These are phyloP conservation scores for Spinus olivaceus DNA, from an alignment of 2,797 vertebrate species.

Conservation along the genomic window DNA sequence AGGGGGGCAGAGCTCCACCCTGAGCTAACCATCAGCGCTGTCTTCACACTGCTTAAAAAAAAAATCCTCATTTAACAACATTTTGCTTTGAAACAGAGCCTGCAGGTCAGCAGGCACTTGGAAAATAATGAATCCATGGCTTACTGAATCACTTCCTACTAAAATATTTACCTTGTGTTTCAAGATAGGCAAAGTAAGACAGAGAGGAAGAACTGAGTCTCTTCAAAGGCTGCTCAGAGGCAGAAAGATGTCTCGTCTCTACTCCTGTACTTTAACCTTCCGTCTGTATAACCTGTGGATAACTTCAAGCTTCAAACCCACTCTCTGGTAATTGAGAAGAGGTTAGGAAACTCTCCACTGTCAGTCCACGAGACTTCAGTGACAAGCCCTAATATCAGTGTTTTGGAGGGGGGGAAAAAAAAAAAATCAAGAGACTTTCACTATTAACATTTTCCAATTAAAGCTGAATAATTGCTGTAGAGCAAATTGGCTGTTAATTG, in stretches of 20 bases:
- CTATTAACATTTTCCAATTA: background rate
- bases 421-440: background rate
- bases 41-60: background rate
- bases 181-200: slow-evolving; percentile 30
- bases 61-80: background rate
- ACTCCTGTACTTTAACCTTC: slow-evolving; percentile 31
- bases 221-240: slow-evolving; percentile 36
- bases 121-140: background rate
- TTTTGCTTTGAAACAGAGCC: background rate
- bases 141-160: background rate
- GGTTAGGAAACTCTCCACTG: slow-evolving; percentile 7
- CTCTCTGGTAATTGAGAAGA: slow-evolving; percentile 38
- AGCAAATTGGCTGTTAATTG: background rate
- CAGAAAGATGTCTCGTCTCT: slow-evolving; percentile 3
- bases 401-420: background rate
- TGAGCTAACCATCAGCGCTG: background rate
- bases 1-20: background rate
- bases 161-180: slow-evolving; percentile 46
- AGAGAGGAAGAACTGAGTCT: slow-evolving; percentile 12
- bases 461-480: background rate
- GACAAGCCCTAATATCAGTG: background rate
- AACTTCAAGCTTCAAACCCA: slow-evolving; percentile 48
- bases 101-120: background rate
- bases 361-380: background rate
- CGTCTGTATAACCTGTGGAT: slow-evolving; percentile 10